phyloP scores from a whole-genome alignment of 2,797 vertebrate genomes.

The Micrastur ruficollis region DNA sequence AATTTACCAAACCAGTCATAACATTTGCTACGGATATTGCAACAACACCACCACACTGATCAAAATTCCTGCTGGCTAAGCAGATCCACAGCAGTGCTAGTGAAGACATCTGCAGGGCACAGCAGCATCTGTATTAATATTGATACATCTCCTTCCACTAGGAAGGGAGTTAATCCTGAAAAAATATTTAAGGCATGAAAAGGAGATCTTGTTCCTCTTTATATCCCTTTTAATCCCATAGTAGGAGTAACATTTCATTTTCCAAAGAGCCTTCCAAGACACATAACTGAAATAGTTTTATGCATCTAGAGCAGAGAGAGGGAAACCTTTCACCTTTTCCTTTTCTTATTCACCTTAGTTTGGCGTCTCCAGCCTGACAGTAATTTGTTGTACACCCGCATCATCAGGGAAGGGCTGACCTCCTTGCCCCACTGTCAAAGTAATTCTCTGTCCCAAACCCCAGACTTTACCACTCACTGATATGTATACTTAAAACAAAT shows the following conservation, averaged over 20 bases:
- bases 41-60: rapidly evolving
- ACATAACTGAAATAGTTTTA: background rate
- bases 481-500: background rate
- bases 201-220: background rate
- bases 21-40: background rate
- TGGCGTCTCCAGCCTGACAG: background rate
- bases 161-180: background rate
- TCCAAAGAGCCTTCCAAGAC: background rate
- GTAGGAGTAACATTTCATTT: background rate
- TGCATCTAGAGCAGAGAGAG: background rate
- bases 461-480: background rate
- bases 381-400: background rate
- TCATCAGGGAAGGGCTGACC: background rate
- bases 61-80: background rate
- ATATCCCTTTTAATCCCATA: background rate
- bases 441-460: background rate
- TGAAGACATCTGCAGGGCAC: background rate
- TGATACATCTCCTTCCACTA: background rate
- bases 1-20: background rate
- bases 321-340: background rate
- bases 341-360: background rate
- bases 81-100: background rate
- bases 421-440: background rate
- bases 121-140: background rate
- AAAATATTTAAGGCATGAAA: background rate